Evolutionary conservation across 2,113 vertebrate genomes (phyloP).

Genomic region (Anas platyrhynchos): DNA sequence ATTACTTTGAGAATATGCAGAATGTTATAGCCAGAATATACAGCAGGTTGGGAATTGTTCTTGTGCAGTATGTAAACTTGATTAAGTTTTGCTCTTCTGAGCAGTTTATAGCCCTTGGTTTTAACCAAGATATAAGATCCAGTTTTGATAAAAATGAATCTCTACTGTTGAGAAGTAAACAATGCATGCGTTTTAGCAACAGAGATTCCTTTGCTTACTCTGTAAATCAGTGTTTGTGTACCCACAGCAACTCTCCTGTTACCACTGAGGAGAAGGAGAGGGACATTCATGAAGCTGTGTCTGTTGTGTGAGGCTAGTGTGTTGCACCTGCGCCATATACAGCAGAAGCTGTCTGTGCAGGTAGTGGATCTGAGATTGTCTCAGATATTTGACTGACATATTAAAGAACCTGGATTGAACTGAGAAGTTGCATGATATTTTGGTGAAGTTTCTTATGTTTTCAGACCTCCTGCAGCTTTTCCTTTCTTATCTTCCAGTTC

Average conservation of each 20-base stretch:
- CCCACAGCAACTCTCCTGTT: neutral
- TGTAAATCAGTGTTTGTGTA: neutral
- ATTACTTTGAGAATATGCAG: neutral
- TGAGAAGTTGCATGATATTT: neutral
- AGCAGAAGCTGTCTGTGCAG: neutral
- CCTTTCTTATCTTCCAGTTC: neutral
- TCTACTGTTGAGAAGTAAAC: neutral
- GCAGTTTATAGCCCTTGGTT: neutral
- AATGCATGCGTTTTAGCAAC: neutral
- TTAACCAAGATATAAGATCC: conserved; percentile 9
- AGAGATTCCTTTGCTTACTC: neutral
- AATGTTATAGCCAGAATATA: neutral
- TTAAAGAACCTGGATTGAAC: neutral
- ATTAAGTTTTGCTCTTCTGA: conserved; percentile 22
- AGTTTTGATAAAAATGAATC: neutral
- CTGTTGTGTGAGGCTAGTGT: neutral
- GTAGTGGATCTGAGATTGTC: neutral
- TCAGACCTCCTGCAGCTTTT: neutral
- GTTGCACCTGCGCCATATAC: neutral
- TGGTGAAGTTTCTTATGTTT: neutral
- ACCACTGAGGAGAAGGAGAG: neutral
- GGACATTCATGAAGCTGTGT: neutral
- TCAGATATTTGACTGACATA: neutral
- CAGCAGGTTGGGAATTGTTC: conserved; percentile 10
- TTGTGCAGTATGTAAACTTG: neutral